A percentile compares a stretch with the other conserved stretches of the same genome.
Evolutionary conservation across 1,140 invertebrate genomes (phyloP).

Genomic region (Ceratitis capitata): DNA sequence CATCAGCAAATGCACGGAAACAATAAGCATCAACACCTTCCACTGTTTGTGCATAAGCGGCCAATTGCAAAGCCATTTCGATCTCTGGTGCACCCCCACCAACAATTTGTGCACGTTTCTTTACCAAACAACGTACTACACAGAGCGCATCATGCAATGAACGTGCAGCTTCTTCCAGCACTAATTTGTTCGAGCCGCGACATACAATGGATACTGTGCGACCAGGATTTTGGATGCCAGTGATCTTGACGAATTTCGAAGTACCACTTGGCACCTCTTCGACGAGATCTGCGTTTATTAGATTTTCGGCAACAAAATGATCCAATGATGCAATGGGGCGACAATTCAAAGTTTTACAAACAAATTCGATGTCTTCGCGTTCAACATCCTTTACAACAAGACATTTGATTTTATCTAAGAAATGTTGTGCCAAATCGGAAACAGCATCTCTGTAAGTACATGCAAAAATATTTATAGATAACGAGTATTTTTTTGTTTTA

Average conservation of each 20-base stretch:
- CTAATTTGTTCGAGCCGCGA: constrained; percentile 96
- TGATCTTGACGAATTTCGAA: constrained; percentile 95
- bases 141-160: constrained; percentile 98
- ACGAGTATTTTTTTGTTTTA: not conserved
- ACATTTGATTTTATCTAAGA: constrained; percentile 98
- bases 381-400: constrained; percentile 99
- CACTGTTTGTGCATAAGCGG: constrained; percentile 82
- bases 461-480: not conserved
- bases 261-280: constrained; percentile 92
- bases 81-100: constrained; percentile 98
- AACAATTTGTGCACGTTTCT: constrained; percentile 88
- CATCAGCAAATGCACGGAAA: constrained; percentile 92
- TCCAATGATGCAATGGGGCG: constrained; percentile 98
- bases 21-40: constrained; percentile 96
- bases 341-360: constrained; percentile 95
- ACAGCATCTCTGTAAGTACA: constrained; percentile 79
- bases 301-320: constrained; percentile 93
- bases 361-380: constrained; percentile 96
- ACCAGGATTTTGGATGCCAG: constrained; percentile 88
- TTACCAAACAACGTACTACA: constrained; percentile 96
- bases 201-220: constrained; percentile 93
- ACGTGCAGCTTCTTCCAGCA: constrained; percentile 93
- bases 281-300: constrained; percentile 92
- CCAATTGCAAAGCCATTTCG: constrained; percentile 88
- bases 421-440: constrained; percentile 96